Evolutionary conservation across 1,140 invertebrate species (phyloP).

Genomic region (Drosophila sproati): DNA sequence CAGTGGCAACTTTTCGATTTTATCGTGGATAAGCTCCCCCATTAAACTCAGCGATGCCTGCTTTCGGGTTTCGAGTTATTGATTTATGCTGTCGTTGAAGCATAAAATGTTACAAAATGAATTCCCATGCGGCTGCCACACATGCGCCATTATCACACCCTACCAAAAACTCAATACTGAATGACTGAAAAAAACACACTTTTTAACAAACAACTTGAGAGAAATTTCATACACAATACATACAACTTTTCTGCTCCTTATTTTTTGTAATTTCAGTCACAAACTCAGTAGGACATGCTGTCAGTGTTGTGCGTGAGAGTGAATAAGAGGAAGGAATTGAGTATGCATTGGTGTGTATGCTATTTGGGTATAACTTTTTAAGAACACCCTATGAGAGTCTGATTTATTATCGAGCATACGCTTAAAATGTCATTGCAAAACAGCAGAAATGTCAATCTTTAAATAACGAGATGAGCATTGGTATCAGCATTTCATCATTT

Average conservation of each 20-base stretch:
- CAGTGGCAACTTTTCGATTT: conserved; percentile 29
- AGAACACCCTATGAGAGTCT: conserved; percentile 70
- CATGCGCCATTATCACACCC: conserved; percentile 74
- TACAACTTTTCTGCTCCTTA: conserved; percentile 13
- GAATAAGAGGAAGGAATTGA: not conserved
- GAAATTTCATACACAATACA: conserved; percentile 58
- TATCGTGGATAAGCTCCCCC: not conserved
- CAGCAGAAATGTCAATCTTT: conserved; percentile 65
- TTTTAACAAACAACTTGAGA: conserved; percentile 58
- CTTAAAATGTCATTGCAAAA: conserved; percentile 74
- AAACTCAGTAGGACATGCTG: conserved; percentile 57
- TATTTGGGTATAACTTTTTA: conserved; percentile 51
- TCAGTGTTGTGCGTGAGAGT: conserved; percentile 6
- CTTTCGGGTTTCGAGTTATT: conserved; percentile 56
- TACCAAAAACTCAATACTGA: conserved; percentile 12
- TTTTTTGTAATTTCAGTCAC: conserved; percentile 66
- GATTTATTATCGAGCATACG: conserved; percentile 76
- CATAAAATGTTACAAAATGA: conserved; percentile 54
- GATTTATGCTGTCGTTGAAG: conserved; percentile 65
- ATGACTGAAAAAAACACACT: conserved; percentile 11
- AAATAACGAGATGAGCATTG: conserved; percentile 63
- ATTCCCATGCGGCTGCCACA: conserved; percentile 68
- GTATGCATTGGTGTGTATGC: conserved; percentile 8
- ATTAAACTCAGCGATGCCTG: conserved; percentile 5
- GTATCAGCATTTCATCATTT: conserved; percentile 56